Evolutionary conservation across 2,113 vertebrate species (phyloP).

Genomic region (Eulemur rufifrons): DNA sequence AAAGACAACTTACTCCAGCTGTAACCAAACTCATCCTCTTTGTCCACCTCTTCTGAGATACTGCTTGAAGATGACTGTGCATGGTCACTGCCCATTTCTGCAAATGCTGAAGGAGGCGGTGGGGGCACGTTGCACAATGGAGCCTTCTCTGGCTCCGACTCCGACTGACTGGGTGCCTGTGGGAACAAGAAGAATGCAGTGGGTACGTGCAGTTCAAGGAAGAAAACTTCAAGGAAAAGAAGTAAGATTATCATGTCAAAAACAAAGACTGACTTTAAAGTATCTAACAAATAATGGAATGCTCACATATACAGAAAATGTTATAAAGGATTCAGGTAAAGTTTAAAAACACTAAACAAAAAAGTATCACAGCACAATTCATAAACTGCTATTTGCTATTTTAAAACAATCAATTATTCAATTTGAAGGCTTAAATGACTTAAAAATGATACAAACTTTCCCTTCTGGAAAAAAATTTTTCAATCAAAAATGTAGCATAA

Average conservation of each 20-base stretch:
- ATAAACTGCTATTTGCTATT: constrained; percentile 70
- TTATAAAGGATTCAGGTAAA: constrained; percentile 61
- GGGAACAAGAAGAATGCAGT: constrained; percentile 71
- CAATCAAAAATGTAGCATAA: background rate
- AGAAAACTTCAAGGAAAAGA: constrained; percentile 1
- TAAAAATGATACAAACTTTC: constrained; percentile 5
- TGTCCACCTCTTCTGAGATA: constrained; percentile 80
- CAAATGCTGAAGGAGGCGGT: constrained; percentile 83
- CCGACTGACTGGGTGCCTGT: constrained; percentile 85
- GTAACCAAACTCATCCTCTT: constrained; percentile 94
- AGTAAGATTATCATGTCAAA: constrained; percentile 18
- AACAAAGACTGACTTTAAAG: constrained; percentile 62
- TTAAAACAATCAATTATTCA: background rate
- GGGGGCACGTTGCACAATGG: constrained; percentile 73
- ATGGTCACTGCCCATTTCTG: constrained; percentile 80
- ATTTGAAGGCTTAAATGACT: background rate
- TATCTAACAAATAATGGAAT: constrained; percentile 41
- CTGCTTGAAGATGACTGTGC: constrained; percentile 80
- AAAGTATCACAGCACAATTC: constrained; percentile 71
- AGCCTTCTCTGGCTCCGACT: constrained; percentile 87
- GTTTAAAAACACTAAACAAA: constrained; percentile 65
- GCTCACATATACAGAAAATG: constrained; percentile 34
- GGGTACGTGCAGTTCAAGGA: background rate
- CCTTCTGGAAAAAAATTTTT: background rate
- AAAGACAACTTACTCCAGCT: constrained; percentile 93